A percentile compares a stretch with the other conserved stretches of the same genome.
Conservation (phyloP, 2,113 vertebrate species). For the Perognathus longimembris region DNA sequence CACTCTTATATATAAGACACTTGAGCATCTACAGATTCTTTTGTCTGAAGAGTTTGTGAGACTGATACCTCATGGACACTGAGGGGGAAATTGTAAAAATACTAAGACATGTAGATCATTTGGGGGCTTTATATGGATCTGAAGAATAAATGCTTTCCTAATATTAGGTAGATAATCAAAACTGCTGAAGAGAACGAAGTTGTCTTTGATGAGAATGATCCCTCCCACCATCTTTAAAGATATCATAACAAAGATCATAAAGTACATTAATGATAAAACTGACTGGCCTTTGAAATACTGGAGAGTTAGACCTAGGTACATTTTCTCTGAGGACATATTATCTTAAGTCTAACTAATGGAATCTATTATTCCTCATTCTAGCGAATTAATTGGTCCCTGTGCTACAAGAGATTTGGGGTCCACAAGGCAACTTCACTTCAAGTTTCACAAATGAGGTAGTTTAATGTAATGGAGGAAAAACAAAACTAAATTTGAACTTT, state of each 20-base stretch:
- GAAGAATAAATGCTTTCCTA: neutral
- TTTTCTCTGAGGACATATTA: neutral
- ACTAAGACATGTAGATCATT: neutral
- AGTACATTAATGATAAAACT: neutral
- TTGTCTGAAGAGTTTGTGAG: neutral
- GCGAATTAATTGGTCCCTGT: neutral
- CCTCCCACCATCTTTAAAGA: neutral
- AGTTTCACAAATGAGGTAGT: neutral
- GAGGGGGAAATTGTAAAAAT: neutral
- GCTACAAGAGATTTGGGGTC: neutral
- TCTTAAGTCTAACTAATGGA: neutral
- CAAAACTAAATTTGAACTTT: neutral
- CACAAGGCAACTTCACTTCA: neutral
- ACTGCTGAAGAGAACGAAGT: neutral
- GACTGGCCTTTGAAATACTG: neutral
- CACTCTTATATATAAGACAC: neutral
- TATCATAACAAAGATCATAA: neutral
- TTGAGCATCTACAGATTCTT: neutral
- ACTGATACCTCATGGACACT: neutral
- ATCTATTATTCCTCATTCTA: neutral
- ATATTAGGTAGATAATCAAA: neutral
- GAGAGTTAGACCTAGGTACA: neutral
- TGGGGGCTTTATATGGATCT: neutral
- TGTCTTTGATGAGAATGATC: accelerated
- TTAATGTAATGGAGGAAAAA: neutral